phyloP scores from a whole-genome alignment of 1,140 invertebrate genomes.

The Nymphalis io region DNA sequence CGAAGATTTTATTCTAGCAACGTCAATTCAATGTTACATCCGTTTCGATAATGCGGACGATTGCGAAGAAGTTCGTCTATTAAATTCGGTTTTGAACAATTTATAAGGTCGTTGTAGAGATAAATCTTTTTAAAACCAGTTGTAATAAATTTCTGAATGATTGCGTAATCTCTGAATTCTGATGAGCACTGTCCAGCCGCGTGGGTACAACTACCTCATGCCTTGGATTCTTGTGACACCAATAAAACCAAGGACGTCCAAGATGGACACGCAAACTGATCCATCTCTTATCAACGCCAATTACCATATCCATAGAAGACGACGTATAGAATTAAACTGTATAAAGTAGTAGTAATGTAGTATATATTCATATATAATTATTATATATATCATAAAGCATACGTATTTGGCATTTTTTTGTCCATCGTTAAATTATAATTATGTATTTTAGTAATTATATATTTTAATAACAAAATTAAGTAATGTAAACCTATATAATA shows the following conservation, averaged over 20 bases:
- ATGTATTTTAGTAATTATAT: too few species aligned
- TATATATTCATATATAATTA: too few species aligned
- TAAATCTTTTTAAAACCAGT: slow-evolving; percentile 61
- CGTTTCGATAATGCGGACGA: slow-evolving; percentile 11
- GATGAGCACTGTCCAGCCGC: slow-evolving; percentile 50
- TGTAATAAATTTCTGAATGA: slow-evolving; percentile 51
- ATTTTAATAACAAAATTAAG: too few species aligned
- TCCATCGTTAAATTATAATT: too few species aligned
- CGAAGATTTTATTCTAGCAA: neutral
- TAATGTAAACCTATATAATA: too few species aligned
- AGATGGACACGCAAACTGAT: neutral
- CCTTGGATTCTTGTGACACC: slow-evolving; percentile 56
- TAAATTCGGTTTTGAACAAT: slow-evolving; percentile 38
- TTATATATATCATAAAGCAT: too few species aligned
- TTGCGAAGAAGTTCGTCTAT: slow-evolving; percentile 32
- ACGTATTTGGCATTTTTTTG: too few species aligned
- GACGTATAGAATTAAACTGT: too few species aligned
- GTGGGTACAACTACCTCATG: slow-evolving; percentile 48
- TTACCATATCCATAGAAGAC: neutral
- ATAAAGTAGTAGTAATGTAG: too few species aligned
- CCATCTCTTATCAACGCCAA: slow-evolving; percentile 2
- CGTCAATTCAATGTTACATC: slow-evolving; percentile 2
- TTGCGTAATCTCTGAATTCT: slow-evolving; percentile 59
- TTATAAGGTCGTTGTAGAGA: slow-evolving; percentile 52
- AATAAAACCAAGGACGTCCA: slow-evolving; percentile 63